Evolutionary conservation across 2,113 vertebrate genomes (phyloP), one percentile per base, ranked within the genome.

Genomic region (Otis tarda): DNA sequence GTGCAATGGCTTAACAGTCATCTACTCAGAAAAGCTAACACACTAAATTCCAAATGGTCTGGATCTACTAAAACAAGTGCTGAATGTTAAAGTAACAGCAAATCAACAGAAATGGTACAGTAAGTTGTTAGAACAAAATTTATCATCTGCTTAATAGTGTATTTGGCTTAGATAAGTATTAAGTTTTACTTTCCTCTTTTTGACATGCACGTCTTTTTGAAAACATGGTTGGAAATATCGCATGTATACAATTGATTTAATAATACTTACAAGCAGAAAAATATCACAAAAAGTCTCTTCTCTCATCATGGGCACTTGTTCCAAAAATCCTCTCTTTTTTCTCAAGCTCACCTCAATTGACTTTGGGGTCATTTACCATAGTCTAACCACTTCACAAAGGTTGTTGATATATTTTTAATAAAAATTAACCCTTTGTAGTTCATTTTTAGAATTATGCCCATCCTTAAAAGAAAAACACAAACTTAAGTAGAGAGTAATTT

Each of bases 231-330:
- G 98, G 97, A 97, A 98, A 98, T 97, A 98, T 97, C 60, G 98
- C 98, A 98, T 96, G 97, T 98, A 98, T 95, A 98, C 97, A 98
- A 98, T 98, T 98, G 98, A 98, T 98, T 98, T 98, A 98, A 98
- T 97, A 98, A 99, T 99, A 99, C 99, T 99, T 99, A 99, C 99
- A 98, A 99, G 99, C 98, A 98, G 98, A 98, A 98, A 98, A 98
- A 98, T 98, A 98, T 98, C 98, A 98, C 98, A 98, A 98, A 98
- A 98, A 99, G 99, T 98, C 98, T 99, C 98, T 99, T 98, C 98
- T 98, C 98, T 98, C 98, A 99, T 98, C 98, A 99, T 98, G 98
- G 98, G 98, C 98, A 99, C 99, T 98, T 98, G 98, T 97, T 99
- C 98, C 98, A 99, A 99, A 99, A 99, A 98, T 99, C 99, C 98